These are phyloP conservation scores for Meteorus colon DNA, from an alignment of 2,888 invertebrate species.

Conservation along the genomic window DNA sequence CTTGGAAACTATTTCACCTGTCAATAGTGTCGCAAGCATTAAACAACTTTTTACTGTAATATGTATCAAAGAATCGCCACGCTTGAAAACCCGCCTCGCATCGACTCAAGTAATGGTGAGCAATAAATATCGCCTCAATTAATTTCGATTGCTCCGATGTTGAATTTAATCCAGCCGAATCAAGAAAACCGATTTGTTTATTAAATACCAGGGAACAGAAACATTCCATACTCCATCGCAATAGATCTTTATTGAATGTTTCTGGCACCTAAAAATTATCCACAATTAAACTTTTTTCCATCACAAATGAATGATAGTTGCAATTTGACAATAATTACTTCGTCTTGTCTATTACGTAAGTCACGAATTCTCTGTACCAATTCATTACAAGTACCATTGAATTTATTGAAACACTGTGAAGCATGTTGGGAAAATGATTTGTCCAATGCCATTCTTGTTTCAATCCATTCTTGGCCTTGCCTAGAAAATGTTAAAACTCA, in stretches of 20 bases:
- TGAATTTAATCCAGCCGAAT: conserved; percentile 74
- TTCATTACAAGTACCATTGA: conserved; percentile 72
- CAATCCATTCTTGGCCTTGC: conserved; percentile 78
- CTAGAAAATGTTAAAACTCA: conserved; percentile 63
- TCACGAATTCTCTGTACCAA: conserved; percentile 74
- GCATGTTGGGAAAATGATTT: conserved; percentile 74
- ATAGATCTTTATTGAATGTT: conserved; percentile 70
- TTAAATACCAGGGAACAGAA: conserved; percentile 72
- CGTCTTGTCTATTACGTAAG: conserved; percentile 79
- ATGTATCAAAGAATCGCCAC: conserved; percentile 80
- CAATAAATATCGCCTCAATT: conserved; percentile 76
- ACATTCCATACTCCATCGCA: conserved; percentile 76
- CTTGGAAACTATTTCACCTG: conserved; percentile 67
- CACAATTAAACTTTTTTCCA: conserved; percentile 15
- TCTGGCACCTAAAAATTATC: conserved; percentile 63
- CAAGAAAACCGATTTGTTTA: conserved; percentile 79
- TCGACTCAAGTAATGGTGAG: conserved; percentile 77
- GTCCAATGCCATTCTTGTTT: conserved; percentile 75
- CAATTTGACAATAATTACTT: conserved; percentile 70
- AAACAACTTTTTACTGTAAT: conserved; percentile 77
- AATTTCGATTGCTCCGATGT: conserved; percentile 77
- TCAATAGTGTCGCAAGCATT: conserved; percentile 79
- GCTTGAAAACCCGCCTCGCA: conserved; percentile 80
- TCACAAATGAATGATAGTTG: conserved; percentile 19
- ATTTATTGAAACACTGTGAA: conserved; percentile 60